Evolutionary conservation across 2,797 vertebrate species (phyloP).

Genomic region (Pagetopsis macropterus): DNA sequence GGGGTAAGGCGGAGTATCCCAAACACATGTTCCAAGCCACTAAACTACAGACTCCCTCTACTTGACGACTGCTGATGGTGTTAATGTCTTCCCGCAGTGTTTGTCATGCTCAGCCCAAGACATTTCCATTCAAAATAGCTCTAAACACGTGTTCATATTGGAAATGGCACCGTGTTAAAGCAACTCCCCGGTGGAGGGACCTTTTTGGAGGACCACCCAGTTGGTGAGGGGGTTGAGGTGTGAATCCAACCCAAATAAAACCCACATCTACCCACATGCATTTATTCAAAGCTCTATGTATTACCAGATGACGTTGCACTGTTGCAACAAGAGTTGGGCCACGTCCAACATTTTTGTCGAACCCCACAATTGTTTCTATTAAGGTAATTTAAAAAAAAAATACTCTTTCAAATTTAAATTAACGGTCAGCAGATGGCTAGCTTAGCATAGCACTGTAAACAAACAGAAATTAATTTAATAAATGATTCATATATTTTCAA

Average conservation of each 20-base stretch:
- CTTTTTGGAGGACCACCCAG: constrained; percentile 1
- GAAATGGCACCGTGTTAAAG: constrained; percentile 17
- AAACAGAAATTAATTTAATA: background rate
- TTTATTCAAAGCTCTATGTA: background rate
- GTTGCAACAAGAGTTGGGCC: background rate
- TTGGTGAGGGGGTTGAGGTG: background rate
- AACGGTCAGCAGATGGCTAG: background rate
- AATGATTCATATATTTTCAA: background rate
- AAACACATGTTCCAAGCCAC: constrained; percentile 5
- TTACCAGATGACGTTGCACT: background rate
- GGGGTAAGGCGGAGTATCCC: background rate
- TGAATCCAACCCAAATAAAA: background rate
- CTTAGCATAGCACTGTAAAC: background rate
- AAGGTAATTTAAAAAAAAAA: too few relatives aligned
- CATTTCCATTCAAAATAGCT: constrained; percentile 15
- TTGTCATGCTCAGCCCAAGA: constrained; percentile 19
- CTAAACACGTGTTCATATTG: constrained; percentile 2
- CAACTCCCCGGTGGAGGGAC: background rate
- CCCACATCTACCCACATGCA: background rate
- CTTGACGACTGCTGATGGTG: constrained; percentile 22
- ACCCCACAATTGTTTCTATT: background rate
- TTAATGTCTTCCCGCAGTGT: constrained; percentile 20
- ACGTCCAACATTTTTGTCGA: background rate
- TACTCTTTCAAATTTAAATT: background rate
- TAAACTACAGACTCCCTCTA: background rate